A percentile compares a stretch with the other conserved stretches of the same genome.
Conservation (phyloP, 2,797 vertebrate species). For the Parambassis ranga region DNA sequence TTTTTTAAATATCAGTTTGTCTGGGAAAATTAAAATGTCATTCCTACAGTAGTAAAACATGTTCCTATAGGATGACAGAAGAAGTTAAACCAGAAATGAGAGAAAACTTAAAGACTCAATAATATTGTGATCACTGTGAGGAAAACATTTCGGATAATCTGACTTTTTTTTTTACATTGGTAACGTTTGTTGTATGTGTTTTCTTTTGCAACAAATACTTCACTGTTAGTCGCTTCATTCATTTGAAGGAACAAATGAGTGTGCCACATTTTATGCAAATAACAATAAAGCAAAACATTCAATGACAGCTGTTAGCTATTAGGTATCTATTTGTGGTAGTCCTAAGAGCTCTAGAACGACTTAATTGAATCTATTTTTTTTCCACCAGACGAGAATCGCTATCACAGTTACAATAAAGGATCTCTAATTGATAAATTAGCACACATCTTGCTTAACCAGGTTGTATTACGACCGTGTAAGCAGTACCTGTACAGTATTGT, state of each 20-base stretch:
- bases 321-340: constrained; percentile 52
- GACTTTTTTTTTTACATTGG: too few relatives aligned
- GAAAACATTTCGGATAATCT: too few relatives aligned
- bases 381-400: constrained; percentile 34
- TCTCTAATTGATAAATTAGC: constrained; percentile 26
- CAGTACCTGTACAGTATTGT: constrained; percentile 1
- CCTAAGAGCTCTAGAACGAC: constrained; percentile 43
- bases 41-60: not conserved
- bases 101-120: constrained; percentile 25
- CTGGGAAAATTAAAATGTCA: constrained; percentile 6
- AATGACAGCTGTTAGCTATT: constrained; percentile 47
- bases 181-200: too few relatives aligned
- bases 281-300: constrained; percentile 46
- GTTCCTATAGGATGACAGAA: constrained; percentile 8
- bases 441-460: constrained; percentile 20
- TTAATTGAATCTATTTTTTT: constrained; percentile 32
- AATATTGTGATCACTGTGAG: constrained; percentile 4
- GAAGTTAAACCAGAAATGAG: constrained; percentile 20
- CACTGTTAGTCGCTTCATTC: not conserved
- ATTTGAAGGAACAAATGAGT: constrained; percentile 30
- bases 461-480: not conserved
- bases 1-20: constrained; percentile 6
- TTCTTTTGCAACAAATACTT: too few relatives aligned
- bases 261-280: constrained; percentile 37
- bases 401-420: constrained; percentile 31